Evolutionary conservation across 2,888 invertebrate species (phyloP), one percentile per base, ranked within the genome.

Genomic region (Platypus cylindrus): DNA sequence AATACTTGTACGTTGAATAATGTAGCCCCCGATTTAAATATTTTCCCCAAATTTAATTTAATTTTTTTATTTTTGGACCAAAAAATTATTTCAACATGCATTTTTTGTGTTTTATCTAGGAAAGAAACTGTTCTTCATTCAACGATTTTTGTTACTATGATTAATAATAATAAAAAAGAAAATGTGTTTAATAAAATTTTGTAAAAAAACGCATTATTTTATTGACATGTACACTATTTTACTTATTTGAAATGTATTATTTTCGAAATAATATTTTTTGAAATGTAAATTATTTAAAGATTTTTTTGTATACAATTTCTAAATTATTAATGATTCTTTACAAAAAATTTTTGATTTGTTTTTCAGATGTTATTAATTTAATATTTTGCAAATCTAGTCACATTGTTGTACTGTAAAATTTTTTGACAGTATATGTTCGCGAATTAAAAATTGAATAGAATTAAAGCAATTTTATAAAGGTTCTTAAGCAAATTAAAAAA

Each of bases 331-430:
- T 20, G 9, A 7, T 20, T 20, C 5, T 20, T 7, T 20, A 20
- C 12, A 24, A n/a, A 11, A 24, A 24, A 24, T 27, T 27, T 27
- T 5, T 30, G 24, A 11, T 25, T 32, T 23, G 16, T 17, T 18
- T 28, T 33, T 33, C 38, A 32, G 20, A 33, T 37, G 37, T 37
- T n/a, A n/a, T n/a, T n/a, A 37, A 17, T 28, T 35, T 27, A 12
- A 37, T 22, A 25, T 33, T 33, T 24, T 24, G 33, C 30, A 32
- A 36, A 36, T 24, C 37, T 35, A 30, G 32, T 29, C 17, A 30
- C 17, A 35, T 37, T 37, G 16, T 48, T 59, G 59, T 59, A 56
- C 55, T 60, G 59, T 50, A 58, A 59, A 56, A 55, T 59, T 49
- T 59, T 59, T 56, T 59, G 59, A 58, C 51, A 24, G 30, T 3